phyloP scores from a whole-genome alignment of 1,140 invertebrate species.

The Neotoxoptera formosana region DNA sequence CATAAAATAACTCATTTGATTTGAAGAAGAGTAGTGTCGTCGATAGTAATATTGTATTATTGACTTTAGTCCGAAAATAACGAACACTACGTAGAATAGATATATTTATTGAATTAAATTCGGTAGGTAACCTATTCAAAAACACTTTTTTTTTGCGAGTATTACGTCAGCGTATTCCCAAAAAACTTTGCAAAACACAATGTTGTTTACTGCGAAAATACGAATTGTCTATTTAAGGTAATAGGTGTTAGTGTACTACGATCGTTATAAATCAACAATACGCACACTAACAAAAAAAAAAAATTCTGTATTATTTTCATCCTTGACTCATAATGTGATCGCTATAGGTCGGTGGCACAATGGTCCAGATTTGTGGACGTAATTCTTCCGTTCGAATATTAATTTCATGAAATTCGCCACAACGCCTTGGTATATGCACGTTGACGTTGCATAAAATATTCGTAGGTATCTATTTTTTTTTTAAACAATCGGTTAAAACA shows the following conservation, averaged over 20 bases:
- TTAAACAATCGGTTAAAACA: too few relatives aligned
- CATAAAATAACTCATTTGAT: not conserved
- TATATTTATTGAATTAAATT: not conserved
- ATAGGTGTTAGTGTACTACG: not conserved
- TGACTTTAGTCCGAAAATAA: not conserved
- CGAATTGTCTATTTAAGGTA: not conserved
- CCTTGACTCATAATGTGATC: not conserved
- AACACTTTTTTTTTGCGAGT: not conserved
- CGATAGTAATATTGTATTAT: not conserved
- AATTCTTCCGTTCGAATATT: not conserved
- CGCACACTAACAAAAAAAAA: not conserved
- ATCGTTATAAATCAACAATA: not conserved
- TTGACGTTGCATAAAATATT: not conserved
- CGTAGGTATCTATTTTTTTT: not conserved
- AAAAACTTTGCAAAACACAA: not conserved
- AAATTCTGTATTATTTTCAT: not conserved
- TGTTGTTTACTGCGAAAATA: not conserved
- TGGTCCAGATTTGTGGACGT: slow-evolving; percentile 18
- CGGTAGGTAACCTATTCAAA: not conserved
- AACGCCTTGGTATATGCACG: not conserved
- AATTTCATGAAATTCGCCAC: not conserved
- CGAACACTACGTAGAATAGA: not conserved
- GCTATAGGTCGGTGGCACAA: slow-evolving; percentile 23
- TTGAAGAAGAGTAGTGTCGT: not conserved
- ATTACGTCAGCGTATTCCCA: not conserved